Percentiles rank a stretch among this genome's conserved stretches.
phyloP scores from a whole-genome alignment of 2,797 vertebrate genomes.

The Bryconaethiops microstoma region DNA sequence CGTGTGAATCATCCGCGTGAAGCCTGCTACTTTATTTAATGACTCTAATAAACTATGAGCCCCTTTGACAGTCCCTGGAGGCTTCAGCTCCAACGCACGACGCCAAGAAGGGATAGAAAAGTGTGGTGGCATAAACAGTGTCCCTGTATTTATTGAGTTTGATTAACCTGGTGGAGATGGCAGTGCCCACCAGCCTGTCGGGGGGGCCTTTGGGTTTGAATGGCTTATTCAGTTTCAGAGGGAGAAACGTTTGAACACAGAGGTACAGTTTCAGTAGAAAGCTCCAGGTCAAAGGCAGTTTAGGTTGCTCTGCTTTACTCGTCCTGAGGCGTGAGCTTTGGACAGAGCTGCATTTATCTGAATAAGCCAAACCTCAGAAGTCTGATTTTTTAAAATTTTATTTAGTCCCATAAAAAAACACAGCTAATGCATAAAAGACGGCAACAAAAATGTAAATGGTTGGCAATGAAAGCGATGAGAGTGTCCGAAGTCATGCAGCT shows the following conservation, averaged over 20 bases:
- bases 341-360: not conserved
- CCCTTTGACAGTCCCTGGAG: conserved; percentile 1
- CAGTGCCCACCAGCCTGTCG: not conserved
- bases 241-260: not conserved
- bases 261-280: not conserved
- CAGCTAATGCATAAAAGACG: too few species aligned
- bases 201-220: not conserved
- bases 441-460: too few species aligned
- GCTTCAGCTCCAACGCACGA: not conserved
- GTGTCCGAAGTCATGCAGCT: too few species aligned
- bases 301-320: not conserved
- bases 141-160: not conserved
- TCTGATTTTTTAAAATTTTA: too few species aligned
- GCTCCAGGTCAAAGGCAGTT: too few species aligned
- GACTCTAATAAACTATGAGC: conserved; percentile 26
- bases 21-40: conserved; percentile 15
- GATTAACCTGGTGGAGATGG: not conserved
- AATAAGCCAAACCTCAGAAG: not conserved
- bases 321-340: not conserved
- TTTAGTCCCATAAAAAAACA: too few species aligned
- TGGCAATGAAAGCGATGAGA: too few species aligned
- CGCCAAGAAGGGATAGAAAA: not conserved
- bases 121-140: not conserved
- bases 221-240: not conserved
- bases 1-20: conserved; percentile 11